Base-by-base conservation (phyloP, 1,140 invertebrate species). In the Philotrypesis tridentata region DNA sequence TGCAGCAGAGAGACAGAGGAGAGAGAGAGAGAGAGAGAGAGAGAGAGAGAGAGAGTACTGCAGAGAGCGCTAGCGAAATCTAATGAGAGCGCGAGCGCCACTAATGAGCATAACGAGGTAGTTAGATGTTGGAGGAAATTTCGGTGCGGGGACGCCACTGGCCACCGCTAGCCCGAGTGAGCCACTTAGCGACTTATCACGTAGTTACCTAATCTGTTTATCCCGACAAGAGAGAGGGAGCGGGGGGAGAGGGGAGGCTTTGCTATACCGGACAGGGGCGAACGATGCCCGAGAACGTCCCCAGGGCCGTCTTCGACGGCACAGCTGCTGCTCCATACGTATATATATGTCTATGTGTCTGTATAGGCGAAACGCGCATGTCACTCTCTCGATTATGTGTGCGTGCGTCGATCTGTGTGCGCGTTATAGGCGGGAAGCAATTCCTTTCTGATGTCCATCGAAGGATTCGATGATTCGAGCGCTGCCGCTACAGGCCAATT, bases 201-300 rank as follows among this genome's bases (percentile, higher is more conserved):
- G 91, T 92, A 92, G 91, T 92, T 92, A 91, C 90, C 89, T 91
- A 92, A 92, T 91, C 90, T 92, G 90, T 92, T 91, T 92, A 92
- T 91, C 90, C 90, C 89, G 88, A 89, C 87, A 86, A 88, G 81
- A 77, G 80, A 82, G 82, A 73, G 84, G 70, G 80, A 40, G 84
- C 77, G 82, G 84, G 84, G 83, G 87, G 86, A 89, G 89, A 89
- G 90, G 85, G n/a, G 85, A 88, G 86, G 89, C 90, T 89, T 88
- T 88, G 83, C 33, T 55, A 55, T n/a, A 55, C 48, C 48, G 48
- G 48, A 55, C 48, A 55, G 87, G 87, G 89, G 33, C 33, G 90
- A 87, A 84, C 83, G 79, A 43, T 43, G 55, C 48, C 31, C 27
- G 27, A 25, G 23, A 27, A 55, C 48, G 65, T 82, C 80, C 80